A percentile compares a stretch with the other conserved stretches of the same genome.
Evolutionary conservation across 2,113 vertebrate genomes (phyloP).

Genomic region (Pteropus alecto): DNA sequence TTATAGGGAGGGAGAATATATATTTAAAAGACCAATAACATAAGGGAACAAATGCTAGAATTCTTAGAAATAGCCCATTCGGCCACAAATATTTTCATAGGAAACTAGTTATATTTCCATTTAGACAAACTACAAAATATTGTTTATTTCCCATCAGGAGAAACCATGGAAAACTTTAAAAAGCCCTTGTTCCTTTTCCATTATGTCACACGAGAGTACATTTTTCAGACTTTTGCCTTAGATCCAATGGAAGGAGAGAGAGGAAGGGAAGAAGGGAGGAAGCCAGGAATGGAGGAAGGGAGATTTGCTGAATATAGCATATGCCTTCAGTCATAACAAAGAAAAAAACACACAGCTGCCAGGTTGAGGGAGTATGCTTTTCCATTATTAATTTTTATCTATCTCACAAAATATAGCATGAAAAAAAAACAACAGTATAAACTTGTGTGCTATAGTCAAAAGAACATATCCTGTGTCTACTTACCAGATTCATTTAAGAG

Average conservation of each 20-base stretch:
- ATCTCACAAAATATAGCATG: background rate
- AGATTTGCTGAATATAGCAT: background rate
- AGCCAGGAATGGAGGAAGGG: background rate
- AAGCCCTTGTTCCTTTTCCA: background rate
- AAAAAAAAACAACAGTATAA: background rate
- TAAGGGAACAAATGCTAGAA: background rate
- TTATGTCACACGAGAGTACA: background rate
- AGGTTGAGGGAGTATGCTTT: background rate
- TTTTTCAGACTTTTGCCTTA: constrained; percentile 5
- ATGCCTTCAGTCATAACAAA: background rate
- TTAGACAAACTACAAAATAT: constrained; percentile 23
- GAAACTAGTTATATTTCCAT: constrained; percentile 14
- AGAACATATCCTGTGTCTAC: background rate
- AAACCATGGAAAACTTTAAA: background rate
- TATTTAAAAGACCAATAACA: constrained; percentile 7
- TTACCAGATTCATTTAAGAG: background rate
- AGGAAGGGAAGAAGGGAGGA: background rate
- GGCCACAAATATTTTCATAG: constrained; percentile 3
- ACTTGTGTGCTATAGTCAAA: background rate
- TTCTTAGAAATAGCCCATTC: constrained; percentile 45
- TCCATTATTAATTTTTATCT: background rate
- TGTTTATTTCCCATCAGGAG: background rate
- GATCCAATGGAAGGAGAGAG: background rate
- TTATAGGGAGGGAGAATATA: background rate
- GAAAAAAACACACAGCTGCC: background rate